phyloP scores from a whole-genome alignment of 2,113 vertebrate genomes.

The Anser brachyrhynchus region DNA sequence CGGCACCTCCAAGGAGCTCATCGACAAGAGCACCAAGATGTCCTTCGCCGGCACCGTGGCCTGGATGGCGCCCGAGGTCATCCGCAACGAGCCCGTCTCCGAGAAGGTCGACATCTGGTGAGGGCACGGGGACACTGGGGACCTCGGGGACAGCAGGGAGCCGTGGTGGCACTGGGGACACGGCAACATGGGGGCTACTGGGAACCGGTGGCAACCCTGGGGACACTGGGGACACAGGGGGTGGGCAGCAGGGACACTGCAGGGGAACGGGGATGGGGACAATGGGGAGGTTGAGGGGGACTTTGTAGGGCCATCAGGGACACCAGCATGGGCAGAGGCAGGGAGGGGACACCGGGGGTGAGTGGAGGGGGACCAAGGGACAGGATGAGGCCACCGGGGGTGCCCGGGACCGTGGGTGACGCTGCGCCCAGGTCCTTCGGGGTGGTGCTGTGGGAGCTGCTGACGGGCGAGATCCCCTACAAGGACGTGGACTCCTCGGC shows the following conservation, averaged over 20 bases:
- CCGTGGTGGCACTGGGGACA: neutral
- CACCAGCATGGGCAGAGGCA: neutral
- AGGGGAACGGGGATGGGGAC: neutral
- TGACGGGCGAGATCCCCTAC: conserved; percentile 96
- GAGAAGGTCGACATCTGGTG: conserved; percentile 99
- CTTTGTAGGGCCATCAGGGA: neutral
- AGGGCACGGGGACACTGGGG: conserved; percentile 10
- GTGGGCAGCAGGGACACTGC: fast-evolving
- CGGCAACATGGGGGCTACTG: fast-evolving
- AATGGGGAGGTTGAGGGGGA: neutral
- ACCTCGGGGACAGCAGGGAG: neutral
- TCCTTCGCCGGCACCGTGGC: conserved; percentile 98
- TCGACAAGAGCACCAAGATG: conserved; percentile 99
- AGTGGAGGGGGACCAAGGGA: neutral
- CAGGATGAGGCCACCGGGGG: fast-evolving
- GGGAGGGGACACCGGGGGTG: neutral
- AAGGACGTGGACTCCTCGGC: conserved; percentile 98
- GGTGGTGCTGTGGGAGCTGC: conserved; percentile 96
- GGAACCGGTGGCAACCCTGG: neutral
- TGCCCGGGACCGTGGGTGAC: neutral
- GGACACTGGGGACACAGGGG: neutral
- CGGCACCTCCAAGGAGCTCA: conserved; percentile 96
- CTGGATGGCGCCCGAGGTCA: conserved; percentile 99
- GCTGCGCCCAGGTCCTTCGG: conserved; percentile 88
- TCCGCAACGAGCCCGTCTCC: conserved; percentile 96